Evolutionary conservation across 2,797 vertebrate species (phyloP), one percentile per base, ranked within the genome.

Genomic region (Pogoniulus pusillus): DNA sequence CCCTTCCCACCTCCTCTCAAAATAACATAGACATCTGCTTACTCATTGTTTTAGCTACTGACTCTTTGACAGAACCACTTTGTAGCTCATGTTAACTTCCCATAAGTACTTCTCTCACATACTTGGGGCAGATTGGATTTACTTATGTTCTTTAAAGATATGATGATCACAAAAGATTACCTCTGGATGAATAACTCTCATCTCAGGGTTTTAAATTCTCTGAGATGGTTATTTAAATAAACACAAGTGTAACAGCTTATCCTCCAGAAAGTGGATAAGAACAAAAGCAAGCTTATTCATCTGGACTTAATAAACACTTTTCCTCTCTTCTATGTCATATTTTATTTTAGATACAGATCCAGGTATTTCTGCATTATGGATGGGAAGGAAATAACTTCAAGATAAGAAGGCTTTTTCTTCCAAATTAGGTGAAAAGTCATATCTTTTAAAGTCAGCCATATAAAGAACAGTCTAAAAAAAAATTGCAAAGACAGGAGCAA

Each of bases 151-250:
- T 57, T 90, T 80, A 87, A 72, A 89, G 16, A 51, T 45, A n/a
- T n/a, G 19, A 87, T 29, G 26, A 15, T 75, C 39, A 82, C 15
- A 71, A 76, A 82, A 47, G 43, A 91, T 91, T 95, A 60, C 58
- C 6, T 93, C 32, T 70, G 64, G 39, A 74, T 7, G 45, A 73
- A 91, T 68, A 70, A 34, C 23, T 35, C 13, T 79, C 23, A 65
- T 85, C 60, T 87, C 72, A 41, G 27, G 22, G 14, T 77, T 93
- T 94, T 85, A 76, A 95, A 86, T 20, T 26, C 37, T 91, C 83
- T 76, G 32, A 70, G 10, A 58, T 49, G 15, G 55, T 87, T 88
- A 78, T 90, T 92, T 88, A 85, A 94, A 91, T 85, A 85, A 91
- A 74, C 34, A 77, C 11, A 66, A 4, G 3, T 26, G 32, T 59